Base-by-base conservation (phyloP, 2,797 vertebrate species). In the Rhincodon typus region DNA sequence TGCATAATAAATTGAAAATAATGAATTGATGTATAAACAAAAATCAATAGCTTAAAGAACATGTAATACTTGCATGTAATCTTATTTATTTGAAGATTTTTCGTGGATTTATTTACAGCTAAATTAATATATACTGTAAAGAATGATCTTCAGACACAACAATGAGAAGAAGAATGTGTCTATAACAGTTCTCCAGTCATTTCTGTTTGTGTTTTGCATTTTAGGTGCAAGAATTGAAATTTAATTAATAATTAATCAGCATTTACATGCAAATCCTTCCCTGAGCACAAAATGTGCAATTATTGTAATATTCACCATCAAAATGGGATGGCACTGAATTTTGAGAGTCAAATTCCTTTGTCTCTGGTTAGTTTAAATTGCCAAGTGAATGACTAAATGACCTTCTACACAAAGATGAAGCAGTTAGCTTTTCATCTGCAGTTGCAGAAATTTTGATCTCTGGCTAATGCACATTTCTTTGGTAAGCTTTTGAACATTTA, bases 11-110 rank as follows among this genome's bases (percentile, higher is more conserved):
- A 6, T 91, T 66, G 53, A 94, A 53, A 77, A 46, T 77, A 53
- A 25, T 74, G 12, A 50, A 30, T 74, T 95, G 46, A 17, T 74
- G 50, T 72, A 30, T 6, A 57, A 77, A 74, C 70, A 42, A 57
- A 21, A 50, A 95, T 74, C 5, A 95, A 13, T 77, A 77, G 30
- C 7, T 95, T 72, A 72, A 72, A 95, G 25, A 72, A 77, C 30
- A 57, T 50, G 30, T 74, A 25, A 46, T 74, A 95, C 53, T 95
- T 21, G 46, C 57, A 72, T 42, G 25, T 94, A 57, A 94, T 19
- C 70, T 77, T 77, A 50, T 50, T 94, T 74, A 94, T 95, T 77
- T 95, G 42, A 34, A 46, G 46, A 53, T 94, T 34, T n/a, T n/a
- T n/a, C n/a, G n/a, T n/a, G n/a, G n/a, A n/a, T n/a, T n/a, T n/a